Evolutionary conservation across 2,113 vertebrate species (phyloP), one percentile per base, ranked within the genome.

Genomic region (Alectura lathami): DNA sequence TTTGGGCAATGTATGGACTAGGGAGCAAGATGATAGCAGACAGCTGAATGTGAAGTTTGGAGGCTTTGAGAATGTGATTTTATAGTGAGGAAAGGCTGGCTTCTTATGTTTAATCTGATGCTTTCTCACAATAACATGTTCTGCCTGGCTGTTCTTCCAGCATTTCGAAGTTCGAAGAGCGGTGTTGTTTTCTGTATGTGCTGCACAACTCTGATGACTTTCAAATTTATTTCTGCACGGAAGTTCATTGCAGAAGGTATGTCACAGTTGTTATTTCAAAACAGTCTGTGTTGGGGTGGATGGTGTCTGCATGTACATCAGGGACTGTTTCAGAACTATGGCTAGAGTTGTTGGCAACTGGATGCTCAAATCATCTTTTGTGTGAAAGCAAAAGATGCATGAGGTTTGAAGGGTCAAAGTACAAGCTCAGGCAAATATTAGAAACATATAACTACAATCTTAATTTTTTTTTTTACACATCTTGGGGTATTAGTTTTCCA

Each of bases 151-250:
- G 30, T 93, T 97, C 34, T 97, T 97, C 45, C 97, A 99, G 99
- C 97, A 99, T 99, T 97, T 99, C 99, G 27, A 99, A 99, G 97
- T 99, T 99, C 96, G 99, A 99, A 90, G 99, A 99, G 95, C 98
- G 99, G 67, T 99, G 99, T 96, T 99, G 98, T 96, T 99, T 99
- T 95, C 98, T 99, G 4, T 99, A 99, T 3, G 99, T 99, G 51
- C 98, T 99, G 32, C 98, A 99, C 97, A 99, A 99, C 96, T 98
- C 99, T 0, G 99, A 99, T 59, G 99, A 99, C 96, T 99, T 99
- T 96, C 99, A 99, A 96, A 99, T 99, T 97, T 99, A 99, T 88
- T 99, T 99, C 98, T 99, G 99, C 93, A 99, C 99, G 45, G 99
- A 99, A 97, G 98, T 99, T 94, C 99, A 99, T 94, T 99, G 99